These are phyloP conservation scores for Agrilus cyanescens DNA, from an alignment of 2,888 invertebrate species.

Conservation along the genomic window DNA sequence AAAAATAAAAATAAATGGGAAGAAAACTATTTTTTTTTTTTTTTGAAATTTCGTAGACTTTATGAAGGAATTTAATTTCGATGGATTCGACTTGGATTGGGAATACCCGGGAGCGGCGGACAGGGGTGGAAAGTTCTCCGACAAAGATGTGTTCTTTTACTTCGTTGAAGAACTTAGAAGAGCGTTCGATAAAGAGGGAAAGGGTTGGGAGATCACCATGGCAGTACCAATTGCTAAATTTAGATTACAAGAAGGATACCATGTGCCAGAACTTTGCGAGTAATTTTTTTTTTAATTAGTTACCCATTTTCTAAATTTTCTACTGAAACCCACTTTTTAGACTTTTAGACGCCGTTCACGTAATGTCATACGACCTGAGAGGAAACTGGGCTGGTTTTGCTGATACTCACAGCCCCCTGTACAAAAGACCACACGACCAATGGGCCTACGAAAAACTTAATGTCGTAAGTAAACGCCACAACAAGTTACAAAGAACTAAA, in stretches of 20 bases:
- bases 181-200: constrained; percentile 63
- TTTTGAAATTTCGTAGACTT: constrained; percentile 41
- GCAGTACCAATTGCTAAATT: constrained; percentile 83
- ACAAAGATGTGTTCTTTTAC: constrained; percentile 72
- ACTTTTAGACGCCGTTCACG: constrained; percentile 67
- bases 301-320: not conserved
- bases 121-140: constrained; percentile 70
- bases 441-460: constrained; percentile 83
- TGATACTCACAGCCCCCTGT: constrained; percentile 78
- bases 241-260: constrained; percentile 78
- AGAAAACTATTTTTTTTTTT: not conserved
- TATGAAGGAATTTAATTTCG: constrained; percentile 65
- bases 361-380: constrained; percentile 76
- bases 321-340: constrained; percentile 34
- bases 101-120: constrained; percentile 85
- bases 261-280: constrained; percentile 82
- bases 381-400: constrained; percentile 89
- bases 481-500: not conserved
- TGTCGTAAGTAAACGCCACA: constrained; percentile 52
- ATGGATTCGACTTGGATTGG: constrained; percentile 83
- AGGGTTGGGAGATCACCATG: constrained; percentile 79
- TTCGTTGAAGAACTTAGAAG: constrained; percentile 70
- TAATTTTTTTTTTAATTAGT: constrained; percentile 35
- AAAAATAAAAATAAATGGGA: constrained; percentile 1
- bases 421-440: constrained; percentile 76